Evolutionary conservation across 1,140 invertebrate genomes (phyloP), one percentile per base, ranked within the genome.

Genomic region (Gryon sp.): DNA sequence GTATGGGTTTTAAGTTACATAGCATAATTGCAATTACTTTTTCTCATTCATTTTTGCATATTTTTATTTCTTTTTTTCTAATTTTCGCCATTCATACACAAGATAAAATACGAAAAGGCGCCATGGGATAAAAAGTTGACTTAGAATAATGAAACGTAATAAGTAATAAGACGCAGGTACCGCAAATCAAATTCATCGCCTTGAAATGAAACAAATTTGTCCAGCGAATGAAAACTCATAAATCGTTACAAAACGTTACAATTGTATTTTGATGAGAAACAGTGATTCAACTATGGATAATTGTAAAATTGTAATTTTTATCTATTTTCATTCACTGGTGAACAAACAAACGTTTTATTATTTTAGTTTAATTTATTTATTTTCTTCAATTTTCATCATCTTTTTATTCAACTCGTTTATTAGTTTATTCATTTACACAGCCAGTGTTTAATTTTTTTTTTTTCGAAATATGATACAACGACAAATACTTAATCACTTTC

Each of bases 351-450:
- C 26, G 26, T n/a, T n/a, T 28, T n/a, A 7, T 2, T n/a, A 28
- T 9, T 28, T 28, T 28, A 9, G 2, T 28, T 2, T 3, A 2
- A 28, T n/a, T 9, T n/a, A n/a, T 1, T 28, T n/a, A 28, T 28
- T 9, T 12, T 12, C 32, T 34, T 6, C 11, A 1, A 34, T 34
- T n/a, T n/a, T n/a, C 9, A 11, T 11, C n/a, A n/a, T 5, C 11
- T 34, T 34, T 34, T 34, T 34, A 5, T 34, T 34, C 9, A 12
- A n/a, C n/a, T n/a, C 32, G 9, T 34, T 11, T 34, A 34, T 5
- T n/a, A n/a, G n/a, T n/a, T n/a, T n/a, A 12, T 34, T 34, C 14
- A 34, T 34, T 34, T 34, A 34, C 32, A 34, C 32, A 34, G 11
- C 32, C 11, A 34, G 32, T 34, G 11, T 5, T 34, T 9, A 28